These are phyloP conservation scores for Triplophysa siluroides DNA, from an alignment of 2,113 vertebrate species.

Conservation along the genomic window DNA sequence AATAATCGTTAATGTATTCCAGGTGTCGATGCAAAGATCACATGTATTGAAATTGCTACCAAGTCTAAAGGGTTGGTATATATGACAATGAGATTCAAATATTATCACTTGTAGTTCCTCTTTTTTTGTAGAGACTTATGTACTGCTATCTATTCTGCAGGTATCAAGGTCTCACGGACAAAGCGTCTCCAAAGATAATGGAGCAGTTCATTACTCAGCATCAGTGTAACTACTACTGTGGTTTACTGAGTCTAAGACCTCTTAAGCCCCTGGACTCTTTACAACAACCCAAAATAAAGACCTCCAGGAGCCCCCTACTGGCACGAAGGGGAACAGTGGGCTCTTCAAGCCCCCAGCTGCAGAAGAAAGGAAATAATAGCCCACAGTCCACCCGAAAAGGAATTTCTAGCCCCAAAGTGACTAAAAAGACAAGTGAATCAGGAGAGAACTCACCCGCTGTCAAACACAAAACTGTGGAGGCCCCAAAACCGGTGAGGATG, in stretches of 20 bases:
- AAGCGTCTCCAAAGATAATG: constrained; percentile 80
- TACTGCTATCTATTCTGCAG: constrained; percentile 68
- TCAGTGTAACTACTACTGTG: constrained; percentile 89
- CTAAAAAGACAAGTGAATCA: constrained; percentile 73
- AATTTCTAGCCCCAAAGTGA: constrained; percentile 77
- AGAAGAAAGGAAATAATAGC: constrained; percentile 81
- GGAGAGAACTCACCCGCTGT: constrained; percentile 59
- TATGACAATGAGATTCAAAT: neutral
- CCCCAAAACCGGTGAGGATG: constrained; percentile 59
- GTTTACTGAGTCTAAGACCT: constrained; percentile 80
- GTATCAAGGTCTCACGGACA: constrained; percentile 91
- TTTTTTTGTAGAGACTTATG: neutral
- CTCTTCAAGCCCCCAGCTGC: constrained; percentile 86
- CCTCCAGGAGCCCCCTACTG: constrained; percentile 84
- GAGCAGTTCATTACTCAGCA: constrained; percentile 84
- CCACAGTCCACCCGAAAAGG: constrained; percentile 81
- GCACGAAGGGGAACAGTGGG: constrained; percentile 77
- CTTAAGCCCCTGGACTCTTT: constrained; percentile 78
- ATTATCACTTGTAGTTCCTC: neutral
- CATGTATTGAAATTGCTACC: constrained; percentile 86
- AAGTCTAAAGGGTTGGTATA: constrained; percentile 88
- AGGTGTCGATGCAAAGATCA: constrained; percentile 92
- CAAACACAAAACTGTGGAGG: constrained; percentile 70
- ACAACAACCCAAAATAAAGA: constrained; percentile 82
- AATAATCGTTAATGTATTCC: constrained; percentile 50